These are phyloP conservation scores for Alcis repandata DNA, from an alignment of 2,888 invertebrate species.

Conservation along the genomic window DNA sequence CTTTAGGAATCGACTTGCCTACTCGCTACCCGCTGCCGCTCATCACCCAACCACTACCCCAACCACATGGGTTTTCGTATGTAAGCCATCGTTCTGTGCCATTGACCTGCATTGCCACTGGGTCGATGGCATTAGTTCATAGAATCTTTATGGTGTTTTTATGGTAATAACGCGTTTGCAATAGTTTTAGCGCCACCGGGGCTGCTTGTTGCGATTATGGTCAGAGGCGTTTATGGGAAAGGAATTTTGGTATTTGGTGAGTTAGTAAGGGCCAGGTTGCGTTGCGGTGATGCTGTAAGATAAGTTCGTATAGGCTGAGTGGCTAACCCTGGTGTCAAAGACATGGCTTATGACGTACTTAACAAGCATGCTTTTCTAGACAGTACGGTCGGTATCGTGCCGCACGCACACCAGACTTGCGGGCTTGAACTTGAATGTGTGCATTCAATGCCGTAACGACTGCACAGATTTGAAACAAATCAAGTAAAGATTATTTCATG, in stretches of 20 bases:
- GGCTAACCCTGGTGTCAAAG: too few species aligned
- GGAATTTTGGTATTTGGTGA: background rate
- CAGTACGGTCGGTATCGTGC: too few species aligned
- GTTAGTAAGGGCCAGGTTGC: background rate
- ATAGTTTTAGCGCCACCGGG: slow-evolving; percentile 31
- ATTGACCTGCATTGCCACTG: slow-evolving; percentile 46
- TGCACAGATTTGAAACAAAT: too few species aligned
- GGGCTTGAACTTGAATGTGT: too few species aligned
- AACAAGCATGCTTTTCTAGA: too few species aligned
- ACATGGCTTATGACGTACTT: too few species aligned
- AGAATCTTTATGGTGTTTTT: slow-evolving; percentile 51
- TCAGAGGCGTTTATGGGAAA: slow-evolving; percentile 32
- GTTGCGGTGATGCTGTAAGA: background rate
- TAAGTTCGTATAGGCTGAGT: too few species aligned
- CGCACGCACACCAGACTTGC: too few species aligned
- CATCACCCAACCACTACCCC: slow-evolving; percentile 1
- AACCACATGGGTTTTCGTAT: slow-evolving; percentile 40
- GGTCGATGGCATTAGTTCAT: slow-evolving; percentile 39
- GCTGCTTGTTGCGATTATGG: slow-evolving; percentile 18
- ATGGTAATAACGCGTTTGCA: slow-evolving; percentile 46
- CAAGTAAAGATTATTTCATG: too few species aligned
- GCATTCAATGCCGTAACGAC: too few species aligned
- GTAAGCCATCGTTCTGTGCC: slow-evolving; percentile 41
- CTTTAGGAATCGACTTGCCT: too few species aligned
- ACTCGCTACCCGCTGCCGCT: slow-evolving; percentile 26